phyloP scores from a whole-genome alignment of 2,888 invertebrate genomes.

The Caenorhabditis uteleia region DNA sequence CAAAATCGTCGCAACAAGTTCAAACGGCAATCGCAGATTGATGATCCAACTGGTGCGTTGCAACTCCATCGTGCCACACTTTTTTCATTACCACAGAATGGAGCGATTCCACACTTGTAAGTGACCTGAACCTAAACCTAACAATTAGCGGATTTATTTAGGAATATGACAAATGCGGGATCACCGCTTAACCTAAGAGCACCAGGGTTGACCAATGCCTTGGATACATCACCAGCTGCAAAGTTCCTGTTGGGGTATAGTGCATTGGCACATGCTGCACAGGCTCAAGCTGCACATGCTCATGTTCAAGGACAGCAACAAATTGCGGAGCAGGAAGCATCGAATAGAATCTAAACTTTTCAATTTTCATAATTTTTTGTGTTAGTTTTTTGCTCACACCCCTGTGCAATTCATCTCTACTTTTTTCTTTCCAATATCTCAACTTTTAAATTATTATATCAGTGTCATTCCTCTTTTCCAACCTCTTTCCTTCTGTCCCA shows the following conservation, averaged over 20 bases:
- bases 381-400: too few species aligned
- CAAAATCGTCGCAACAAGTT: slow-evolving; percentile 67
- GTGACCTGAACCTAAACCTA: slow-evolving; percentile 10
- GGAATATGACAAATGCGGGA: slow-evolving; percentile 16
- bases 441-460: too few species aligned
- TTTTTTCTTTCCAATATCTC: too few species aligned
- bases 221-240: slow-evolving; percentile 41
- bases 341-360: too few species aligned
- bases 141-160: slow-evolving; percentile 5
- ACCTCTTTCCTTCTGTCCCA: too few species aligned
- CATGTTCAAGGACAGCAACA: too few species aligned
- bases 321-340: too few species aligned
- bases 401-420: too few species aligned
- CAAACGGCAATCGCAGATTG: slow-evolving; percentile 53
- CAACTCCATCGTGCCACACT: slow-evolving; percentile 43
- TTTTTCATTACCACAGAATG: slow-evolving; percentile 14
- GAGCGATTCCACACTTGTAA: slow-evolving; percentile 14
- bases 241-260: slow-evolving; percentile 43
- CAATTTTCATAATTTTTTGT: too few species aligned
- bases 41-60: slow-evolving; percentile 38
- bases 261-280: slow-evolving; percentile 18
- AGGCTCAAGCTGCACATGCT: too few species aligned
- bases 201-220: slow-evolving; percentile 21
- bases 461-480: too few species aligned
- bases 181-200: slow-evolving; percentile 8